Percentiles rank a stretch among this genome's conserved stretches.
phyloP scores from a whole-genome alignment of 2,888 invertebrate species.

The Deladenus siricidicola region DNA sequence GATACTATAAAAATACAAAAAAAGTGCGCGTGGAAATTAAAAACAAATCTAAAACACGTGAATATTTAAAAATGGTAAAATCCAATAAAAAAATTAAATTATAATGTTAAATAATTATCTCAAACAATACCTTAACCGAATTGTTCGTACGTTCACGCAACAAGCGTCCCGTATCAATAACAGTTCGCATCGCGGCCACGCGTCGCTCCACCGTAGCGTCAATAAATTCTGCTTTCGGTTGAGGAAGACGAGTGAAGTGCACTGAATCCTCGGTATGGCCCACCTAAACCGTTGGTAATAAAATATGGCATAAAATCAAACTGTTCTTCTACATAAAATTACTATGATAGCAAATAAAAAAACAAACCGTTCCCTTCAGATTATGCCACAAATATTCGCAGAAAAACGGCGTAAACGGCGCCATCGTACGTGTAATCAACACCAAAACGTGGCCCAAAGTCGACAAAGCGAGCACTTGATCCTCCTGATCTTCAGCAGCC shows the following conservation, averaged over 20 bases:
- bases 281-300: conserved; percentile 19
- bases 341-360: conserved; percentile 48
- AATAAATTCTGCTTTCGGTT: conserved; percentile 63
- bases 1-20: conserved; percentile 62
- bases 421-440: conserved; percentile 83
- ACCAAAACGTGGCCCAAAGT: conserved; percentile 80
- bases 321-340: background rate
- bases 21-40: background rate
- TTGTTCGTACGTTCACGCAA: conserved; percentile 84
- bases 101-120: too few species aligned
- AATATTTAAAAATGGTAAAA: too few species aligned
- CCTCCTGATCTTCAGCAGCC: conserved; percentile 63
- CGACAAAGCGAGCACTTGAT: conserved; percentile 74
- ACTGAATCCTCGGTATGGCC: conserved; percentile 62
- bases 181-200: conserved; percentile 79
- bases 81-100: too few species aligned
- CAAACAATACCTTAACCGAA: conserved; percentile 67
- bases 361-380: conserved; percentile 58
- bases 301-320: background rate
- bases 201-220: conserved; percentile 78
- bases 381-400: conserved; percentile 90
- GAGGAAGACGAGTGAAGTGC: conserved; percentile 83
- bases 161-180: conserved; percentile 85
- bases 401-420: conserved; percentile 92
- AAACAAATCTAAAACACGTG: too few species aligned